A percentile compares a stretch with the other conserved stretches of the same genome.
These are phyloP conservation scores for Pseudeuparius sepicola DNA, from an alignment of 2,888 invertebrate species.

Conservation along the genomic window DNA sequence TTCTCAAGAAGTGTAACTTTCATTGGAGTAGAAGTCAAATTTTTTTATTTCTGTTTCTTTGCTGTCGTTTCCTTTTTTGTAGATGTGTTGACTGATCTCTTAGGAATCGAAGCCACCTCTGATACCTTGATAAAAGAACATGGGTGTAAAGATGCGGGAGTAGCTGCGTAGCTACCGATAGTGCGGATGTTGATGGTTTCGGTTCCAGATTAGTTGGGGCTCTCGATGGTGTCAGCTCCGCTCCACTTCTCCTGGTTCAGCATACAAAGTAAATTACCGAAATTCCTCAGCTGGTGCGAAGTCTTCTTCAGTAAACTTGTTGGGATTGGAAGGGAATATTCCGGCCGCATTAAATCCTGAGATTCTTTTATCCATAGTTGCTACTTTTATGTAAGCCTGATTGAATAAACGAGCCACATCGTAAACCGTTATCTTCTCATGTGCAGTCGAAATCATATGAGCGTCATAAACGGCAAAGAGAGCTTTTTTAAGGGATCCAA, in stretches of 20 bases:
- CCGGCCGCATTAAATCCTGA: conserved; percentile 17
- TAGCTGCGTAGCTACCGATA: too few relatives aligned
- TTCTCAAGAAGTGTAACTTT: too few relatives aligned
- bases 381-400: conserved; percentile 6
- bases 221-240: too few relatives aligned
- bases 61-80: too few relatives aligned
- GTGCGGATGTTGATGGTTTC: conserved; percentile 3
- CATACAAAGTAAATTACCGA: conserved; percentile 11
- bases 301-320: conserved; percentile 12
- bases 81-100: too few relatives aligned
- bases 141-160: conserved; percentile 2
- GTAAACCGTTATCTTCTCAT: conserved; percentile 6
- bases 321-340: conserved; percentile 14
- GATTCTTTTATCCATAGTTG: conserved; percentile 15
- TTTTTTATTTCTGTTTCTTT: too few relatives aligned
- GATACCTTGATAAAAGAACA: conserved; percentile 5
- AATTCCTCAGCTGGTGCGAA: conserved; percentile 17
- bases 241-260: conserved; percentile 8
- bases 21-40: too few relatives aligned
- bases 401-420: conserved; percentile 5
- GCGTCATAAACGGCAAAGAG: too few relatives aligned
- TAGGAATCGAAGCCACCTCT: conserved; percentile 4
- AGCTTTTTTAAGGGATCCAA: too few relatives aligned
- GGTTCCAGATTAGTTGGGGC: too few relatives aligned
- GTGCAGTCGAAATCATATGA: conserved; percentile 7